These are phyloP conservation scores for Herminia tarsipennalis DNA, from an alignment of 2,888 invertebrate genomes.

Conservation along the genomic window DNA sequence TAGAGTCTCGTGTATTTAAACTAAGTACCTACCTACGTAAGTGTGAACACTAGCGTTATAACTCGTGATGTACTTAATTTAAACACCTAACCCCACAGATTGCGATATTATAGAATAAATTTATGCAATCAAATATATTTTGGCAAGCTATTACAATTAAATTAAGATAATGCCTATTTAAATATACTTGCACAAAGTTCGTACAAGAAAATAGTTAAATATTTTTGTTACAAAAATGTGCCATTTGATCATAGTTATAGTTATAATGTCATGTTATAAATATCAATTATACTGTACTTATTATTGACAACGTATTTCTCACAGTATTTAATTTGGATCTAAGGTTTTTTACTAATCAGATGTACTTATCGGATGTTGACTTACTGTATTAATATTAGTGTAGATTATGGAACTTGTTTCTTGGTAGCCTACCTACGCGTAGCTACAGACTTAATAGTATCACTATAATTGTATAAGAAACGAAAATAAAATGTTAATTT, in stretches of 20 bases:
- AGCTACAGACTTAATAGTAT: conserved; percentile 22
- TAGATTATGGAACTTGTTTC: conserved; percentile 23
- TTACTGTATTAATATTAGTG: conserved; percentile 30
- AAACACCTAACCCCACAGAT: too few relatives aligned
- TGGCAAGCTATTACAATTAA: neutral
- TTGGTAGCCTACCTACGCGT: conserved; percentile 15
- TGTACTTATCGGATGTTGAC: conserved; percentile 37
- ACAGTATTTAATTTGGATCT: conserved; percentile 18
- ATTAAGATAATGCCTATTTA: conserved; percentile 20
- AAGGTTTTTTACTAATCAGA: conserved; percentile 34
- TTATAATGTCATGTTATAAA: conserved; percentile 21
- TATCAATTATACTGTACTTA: conserved; percentile 34
- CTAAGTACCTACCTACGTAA: neutral
- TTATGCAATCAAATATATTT: neutral
- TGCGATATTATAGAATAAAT: conserved; percentile 6
- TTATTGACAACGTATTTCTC: conserved; percentile 9
- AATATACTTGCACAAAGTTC: conserved; percentile 28
- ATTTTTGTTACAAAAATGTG: conserved; percentile 40
- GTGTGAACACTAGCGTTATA: neutral
- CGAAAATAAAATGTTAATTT: conserved; percentile 49
- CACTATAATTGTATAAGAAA: conserved; percentile 28
- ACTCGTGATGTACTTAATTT: conserved; percentile 6
- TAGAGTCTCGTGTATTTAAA: neutral
- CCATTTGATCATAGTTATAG: conserved; percentile 27
- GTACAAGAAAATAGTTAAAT: conserved; percentile 26